Evolutionary conservation across 2,797 vertebrate genomes (phyloP).

Genomic region (Tokudaia tokunoshimensis): DNA sequence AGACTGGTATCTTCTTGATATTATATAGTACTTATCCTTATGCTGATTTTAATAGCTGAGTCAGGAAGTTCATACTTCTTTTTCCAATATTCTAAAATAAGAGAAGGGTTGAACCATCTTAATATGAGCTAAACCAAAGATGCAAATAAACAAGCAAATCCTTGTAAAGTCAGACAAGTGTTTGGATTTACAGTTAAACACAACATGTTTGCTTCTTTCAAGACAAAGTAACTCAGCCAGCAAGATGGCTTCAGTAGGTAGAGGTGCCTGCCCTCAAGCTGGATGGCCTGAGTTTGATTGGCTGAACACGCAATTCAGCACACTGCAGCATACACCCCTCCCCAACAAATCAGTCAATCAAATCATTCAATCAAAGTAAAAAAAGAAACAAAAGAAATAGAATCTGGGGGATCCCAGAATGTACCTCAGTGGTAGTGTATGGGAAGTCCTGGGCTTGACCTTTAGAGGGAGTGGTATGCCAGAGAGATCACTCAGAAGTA

Average conservation of each 20-base stretch:
- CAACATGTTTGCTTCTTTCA: neutral
- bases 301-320: neutral
- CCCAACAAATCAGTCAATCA: neutral
- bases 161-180: neutral
- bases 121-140: neutral
- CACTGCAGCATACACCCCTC: neutral
- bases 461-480: neutral
- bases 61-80: neutral
- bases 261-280: neutral
- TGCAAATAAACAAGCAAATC: constrained; percentile 12
- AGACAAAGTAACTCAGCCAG: neutral
- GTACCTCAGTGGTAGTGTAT: neutral
- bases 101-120: neutral
- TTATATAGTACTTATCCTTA: neutral
- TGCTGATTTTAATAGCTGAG: neutral
- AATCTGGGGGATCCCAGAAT: neutral
- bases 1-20: neutral
- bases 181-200: constrained; percentile 45
- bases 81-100: neutral
- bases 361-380: neutral
- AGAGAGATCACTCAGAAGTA: neutral
- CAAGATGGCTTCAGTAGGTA: neutral
- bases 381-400: neutral
- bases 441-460: neutral
- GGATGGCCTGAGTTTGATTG: neutral